Percentiles rank a stretch among this genome's conserved stretches.
Evolutionary conservation across 1,140 invertebrate genomes (phyloP).

Genomic region (Aleiodes sp.): DNA sequence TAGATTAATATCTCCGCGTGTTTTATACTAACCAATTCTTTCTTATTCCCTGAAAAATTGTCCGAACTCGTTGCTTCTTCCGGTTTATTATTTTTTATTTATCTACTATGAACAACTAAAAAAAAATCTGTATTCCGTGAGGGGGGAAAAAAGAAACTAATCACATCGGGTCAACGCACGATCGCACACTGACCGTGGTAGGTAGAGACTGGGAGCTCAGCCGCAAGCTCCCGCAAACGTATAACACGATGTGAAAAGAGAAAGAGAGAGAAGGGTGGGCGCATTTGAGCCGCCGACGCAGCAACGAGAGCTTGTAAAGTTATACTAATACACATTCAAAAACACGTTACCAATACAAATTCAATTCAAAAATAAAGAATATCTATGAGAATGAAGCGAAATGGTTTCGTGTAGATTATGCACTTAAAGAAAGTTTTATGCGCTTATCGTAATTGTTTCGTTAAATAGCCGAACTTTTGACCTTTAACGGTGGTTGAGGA

Average conservation of each 20-base stretch:
- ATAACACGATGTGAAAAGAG: background rate
- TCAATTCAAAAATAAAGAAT: too few species aligned
- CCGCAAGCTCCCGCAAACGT: background rate
- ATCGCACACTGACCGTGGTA: slow-evolving; percentile 31
- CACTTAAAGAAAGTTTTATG: too few species aligned
- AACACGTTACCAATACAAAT: background rate
- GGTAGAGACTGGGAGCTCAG: slow-evolving; percentile 28
- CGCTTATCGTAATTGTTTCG: too few species aligned
- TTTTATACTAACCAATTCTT: too few species aligned
- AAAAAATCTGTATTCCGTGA: background rate
- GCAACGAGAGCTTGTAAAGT: background rate
- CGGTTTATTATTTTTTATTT: too few species aligned
- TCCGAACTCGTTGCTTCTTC: too few species aligned
- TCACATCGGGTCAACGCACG: slow-evolving; percentile 34
- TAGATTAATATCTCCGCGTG: too few species aligned
- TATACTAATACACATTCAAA: background rate
- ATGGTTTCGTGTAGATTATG: too few species aligned
- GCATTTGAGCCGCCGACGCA: slow-evolving; percentile 31
- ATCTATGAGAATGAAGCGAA: background rate
- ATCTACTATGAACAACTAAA: background rate
- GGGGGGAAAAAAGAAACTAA: slow-evolving; percentile 1
- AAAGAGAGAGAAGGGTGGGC: slow-evolving; percentile 26
- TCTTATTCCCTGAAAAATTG: too few species aligned
- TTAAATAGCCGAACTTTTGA: too few species aligned
- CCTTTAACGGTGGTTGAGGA: background rate